Percentiles rank a stretch among this genome's conserved stretches.
Conservation (phyloP, 2,113 vertebrate genomes). For the Pelecanus crispus region DNA sequence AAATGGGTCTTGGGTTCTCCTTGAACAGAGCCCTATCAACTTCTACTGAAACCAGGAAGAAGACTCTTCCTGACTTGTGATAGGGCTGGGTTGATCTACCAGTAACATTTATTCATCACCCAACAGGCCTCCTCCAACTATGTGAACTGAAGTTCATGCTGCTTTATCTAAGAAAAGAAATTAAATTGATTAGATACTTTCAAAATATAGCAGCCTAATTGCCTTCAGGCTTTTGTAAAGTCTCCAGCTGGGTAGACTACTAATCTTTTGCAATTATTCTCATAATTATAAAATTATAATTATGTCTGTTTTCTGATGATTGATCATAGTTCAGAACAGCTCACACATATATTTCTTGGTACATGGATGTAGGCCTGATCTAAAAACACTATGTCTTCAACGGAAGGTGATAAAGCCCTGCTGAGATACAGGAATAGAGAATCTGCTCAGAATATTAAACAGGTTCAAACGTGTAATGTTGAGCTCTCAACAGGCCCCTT, state of each 20-base stretch:
- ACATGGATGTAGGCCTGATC: neutral
- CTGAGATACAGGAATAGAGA: neutral
- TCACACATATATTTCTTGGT: neutral
- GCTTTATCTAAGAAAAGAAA: constrained; percentile 12
- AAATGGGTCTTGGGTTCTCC: neutral
- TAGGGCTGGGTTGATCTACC: neutral
- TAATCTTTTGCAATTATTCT: constrained; percentile 31
- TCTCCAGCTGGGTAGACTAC: constrained; percentile 1
- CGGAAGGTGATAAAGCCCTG: neutral
- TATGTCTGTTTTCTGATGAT: neutral
- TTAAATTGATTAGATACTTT: constrained; percentile 10
- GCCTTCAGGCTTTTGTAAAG: neutral
- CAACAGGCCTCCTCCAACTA: neutral
- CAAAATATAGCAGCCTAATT: constrained; percentile 17
- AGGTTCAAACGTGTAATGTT: neutral
- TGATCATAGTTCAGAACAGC: neutral
- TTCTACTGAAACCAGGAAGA: constrained; percentile 3
- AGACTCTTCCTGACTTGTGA: neutral
- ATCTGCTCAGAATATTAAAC: neutral
- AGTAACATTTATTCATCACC: neutral
- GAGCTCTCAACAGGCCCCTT: neutral
- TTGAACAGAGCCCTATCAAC: neutral
- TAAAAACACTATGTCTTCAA: neutral
- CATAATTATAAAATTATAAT: constrained; percentile 22
- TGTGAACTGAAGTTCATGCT: neutral